These are phyloP conservation scores for Neoniphon sammara DNA, from an alignment of 2,797 vertebrate genomes.

Conservation along the genomic window DNA sequence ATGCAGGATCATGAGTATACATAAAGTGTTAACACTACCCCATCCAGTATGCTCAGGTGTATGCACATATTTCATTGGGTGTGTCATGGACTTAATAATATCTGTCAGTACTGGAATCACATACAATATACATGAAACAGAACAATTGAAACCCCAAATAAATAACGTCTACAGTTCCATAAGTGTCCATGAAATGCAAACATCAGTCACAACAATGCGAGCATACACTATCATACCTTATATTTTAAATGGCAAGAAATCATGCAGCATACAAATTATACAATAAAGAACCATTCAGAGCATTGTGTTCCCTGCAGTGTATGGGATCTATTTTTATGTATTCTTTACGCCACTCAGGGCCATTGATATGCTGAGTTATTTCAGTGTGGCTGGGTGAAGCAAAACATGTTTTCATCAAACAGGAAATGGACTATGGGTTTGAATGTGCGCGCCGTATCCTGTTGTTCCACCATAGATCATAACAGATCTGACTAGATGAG, in stretches of 20 bases:
- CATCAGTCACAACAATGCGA: background rate
- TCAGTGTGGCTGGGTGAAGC: conserved; percentile 41
- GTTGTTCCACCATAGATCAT: conserved; percentile 33
- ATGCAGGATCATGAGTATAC: no score
- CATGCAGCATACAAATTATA: no score
- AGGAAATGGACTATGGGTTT: conserved; percentile 47
- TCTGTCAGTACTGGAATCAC: no score
- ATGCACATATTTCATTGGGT: background rate
- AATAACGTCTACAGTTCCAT: no score
- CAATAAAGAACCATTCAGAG: no score
- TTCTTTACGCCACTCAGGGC: background rate
- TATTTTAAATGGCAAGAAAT: no score
- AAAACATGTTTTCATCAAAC: conserved; percentile 54
- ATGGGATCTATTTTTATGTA: background rate
- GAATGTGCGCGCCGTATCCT: conserved; percentile 44
- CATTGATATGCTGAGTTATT: conserved; percentile 30
- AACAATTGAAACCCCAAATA: no score
- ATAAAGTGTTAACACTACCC: background rate
- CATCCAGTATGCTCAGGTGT: background rate
- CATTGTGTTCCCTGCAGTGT: background rate
- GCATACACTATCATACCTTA: no score
- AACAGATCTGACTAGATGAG: conserved; percentile 39
- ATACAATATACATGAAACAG: no score
- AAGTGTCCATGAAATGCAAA: background rate
- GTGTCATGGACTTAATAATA: background rate